Base-by-base conservation (phyloP, 2,888 invertebrate species). In the Zaprionus lineosus region DNA sequence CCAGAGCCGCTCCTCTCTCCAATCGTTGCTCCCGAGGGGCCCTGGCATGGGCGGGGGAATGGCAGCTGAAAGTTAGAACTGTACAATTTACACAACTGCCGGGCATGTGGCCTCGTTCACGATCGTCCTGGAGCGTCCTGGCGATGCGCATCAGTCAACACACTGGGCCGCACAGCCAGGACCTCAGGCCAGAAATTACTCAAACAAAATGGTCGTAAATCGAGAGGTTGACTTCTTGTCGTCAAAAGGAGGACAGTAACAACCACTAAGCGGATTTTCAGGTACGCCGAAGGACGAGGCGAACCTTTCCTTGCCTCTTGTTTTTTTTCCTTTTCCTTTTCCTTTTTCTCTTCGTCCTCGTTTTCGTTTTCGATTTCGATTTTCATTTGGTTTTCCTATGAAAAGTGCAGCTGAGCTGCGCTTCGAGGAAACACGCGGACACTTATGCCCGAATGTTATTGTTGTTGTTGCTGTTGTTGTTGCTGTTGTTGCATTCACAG, bases 121-220 rank as follows among this genome's bases (percentile, higher is more conserved):
- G n/a, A 9, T 44, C 24, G 19, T 48, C 48, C 33, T 37, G 21
- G 28, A 14, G 57, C 53, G 33, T 63, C 63, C 64, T 65, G 52
- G 36, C 46, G 66, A 50, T 68, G 68, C 72, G 72, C 72, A 61
- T 72, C 68, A 72, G 61, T 65, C 65, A 61, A 46, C 71, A 71
- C 50, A 57, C 12, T 15, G n/a, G 19, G 8, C 33, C 16, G 31
- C 19, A 21, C 24, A 37, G 36, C 37, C 24, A 53, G 26, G 12
- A n/a, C 26, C 46, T 26, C 65, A 67, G 51, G 50, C 7, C 57
- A 73, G 68, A 74, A 87, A 86, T 87, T 76, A 86, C 73, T 87
- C 87, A 87, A 86, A 85, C 83, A 86, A 87, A 87, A 87, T 86
- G 88, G 86, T 87, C 86, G 85, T 88, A 88, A 88, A 88, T 88